phyloP scores from a whole-genome alignment of 1,140 invertebrate species.

The Dinoponera quadriceps region DNA sequence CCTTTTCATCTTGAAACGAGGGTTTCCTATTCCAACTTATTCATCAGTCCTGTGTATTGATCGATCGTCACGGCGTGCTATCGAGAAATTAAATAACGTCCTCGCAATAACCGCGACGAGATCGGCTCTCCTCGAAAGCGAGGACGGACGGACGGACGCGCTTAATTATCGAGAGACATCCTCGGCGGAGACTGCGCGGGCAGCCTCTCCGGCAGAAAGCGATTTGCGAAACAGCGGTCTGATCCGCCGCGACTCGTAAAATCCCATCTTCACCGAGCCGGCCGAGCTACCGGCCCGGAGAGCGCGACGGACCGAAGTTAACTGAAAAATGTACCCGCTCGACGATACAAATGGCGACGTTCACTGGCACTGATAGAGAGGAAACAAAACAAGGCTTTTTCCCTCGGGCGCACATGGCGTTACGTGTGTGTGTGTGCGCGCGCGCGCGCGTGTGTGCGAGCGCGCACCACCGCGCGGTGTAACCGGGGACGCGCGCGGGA shows the following conservation, averaged over 20 bases:
- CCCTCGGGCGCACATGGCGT: constrained; percentile 54
- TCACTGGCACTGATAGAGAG: constrained; percentile 71
- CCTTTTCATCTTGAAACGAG: no score
- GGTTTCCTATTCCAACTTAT: no score
- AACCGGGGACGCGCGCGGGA: not conserved
- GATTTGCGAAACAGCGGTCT: constrained; percentile 70
- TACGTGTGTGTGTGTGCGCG: not conserved
- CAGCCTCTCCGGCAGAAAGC: constrained; percentile 51
- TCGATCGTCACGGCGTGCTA: no score
- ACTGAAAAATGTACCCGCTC: constrained; percentile 78
- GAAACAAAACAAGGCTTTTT: constrained; percentile 74
- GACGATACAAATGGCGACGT: constrained; percentile 78
- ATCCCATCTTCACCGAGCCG: constrained; percentile 59
- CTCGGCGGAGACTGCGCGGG: constrained; percentile 41
- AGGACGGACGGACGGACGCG: no score
- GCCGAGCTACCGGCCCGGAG: not conserved
- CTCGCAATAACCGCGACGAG: no score
- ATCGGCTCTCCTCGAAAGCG: no score
- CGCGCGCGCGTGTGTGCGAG: no score
- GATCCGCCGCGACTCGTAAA: constrained; percentile 70
- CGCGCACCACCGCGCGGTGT: not conserved
- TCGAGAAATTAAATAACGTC: no score
- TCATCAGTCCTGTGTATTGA: no score
- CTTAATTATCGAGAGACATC: constrained; percentile 51
- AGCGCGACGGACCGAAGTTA: constrained; percentile 67